Evolutionary conservation across 2,113 vertebrate species (phyloP).

Genomic region (Actenoides lindsayi): DNA sequence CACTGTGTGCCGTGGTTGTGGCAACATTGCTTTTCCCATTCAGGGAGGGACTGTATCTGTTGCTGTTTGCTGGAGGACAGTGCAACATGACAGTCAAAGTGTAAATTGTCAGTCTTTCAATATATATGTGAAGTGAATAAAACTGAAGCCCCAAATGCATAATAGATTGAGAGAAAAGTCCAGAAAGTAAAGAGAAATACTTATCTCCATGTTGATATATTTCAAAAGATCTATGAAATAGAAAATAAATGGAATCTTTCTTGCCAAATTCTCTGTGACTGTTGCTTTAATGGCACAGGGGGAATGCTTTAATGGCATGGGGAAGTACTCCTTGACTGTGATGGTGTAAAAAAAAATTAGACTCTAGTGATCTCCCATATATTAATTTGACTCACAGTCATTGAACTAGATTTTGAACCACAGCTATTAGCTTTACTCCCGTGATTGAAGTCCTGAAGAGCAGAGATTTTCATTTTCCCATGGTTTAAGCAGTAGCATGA

Average conservation of each 20-base stretch:
- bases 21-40: not conserved
- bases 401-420: not conserved
- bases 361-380: not conserved
- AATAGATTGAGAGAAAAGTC: not conserved
- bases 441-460: not conserved
- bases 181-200: not conserved
- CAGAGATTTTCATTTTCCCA: not conserved
- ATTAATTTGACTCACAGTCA: not conserved
- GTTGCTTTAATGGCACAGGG: rapidly evolving
- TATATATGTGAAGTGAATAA: not conserved
- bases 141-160: not conserved
- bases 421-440: not conserved
- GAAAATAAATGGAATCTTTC: not conserved
- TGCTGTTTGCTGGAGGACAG: not conserved
- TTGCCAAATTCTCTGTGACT: not conserved
- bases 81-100: not conserved
- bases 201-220: not conserved
- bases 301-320: no score
- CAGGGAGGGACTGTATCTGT: not conserved
- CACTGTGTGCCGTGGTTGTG: not conserved
- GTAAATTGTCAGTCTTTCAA: not conserved
- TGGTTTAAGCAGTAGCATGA: not conserved
- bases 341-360: not conserved
- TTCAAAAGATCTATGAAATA: not conserved
- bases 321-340: not conserved